Base-by-base conservation (phyloP, 2,113 vertebrate genomes). In the Hiodon tergisus region DNA sequence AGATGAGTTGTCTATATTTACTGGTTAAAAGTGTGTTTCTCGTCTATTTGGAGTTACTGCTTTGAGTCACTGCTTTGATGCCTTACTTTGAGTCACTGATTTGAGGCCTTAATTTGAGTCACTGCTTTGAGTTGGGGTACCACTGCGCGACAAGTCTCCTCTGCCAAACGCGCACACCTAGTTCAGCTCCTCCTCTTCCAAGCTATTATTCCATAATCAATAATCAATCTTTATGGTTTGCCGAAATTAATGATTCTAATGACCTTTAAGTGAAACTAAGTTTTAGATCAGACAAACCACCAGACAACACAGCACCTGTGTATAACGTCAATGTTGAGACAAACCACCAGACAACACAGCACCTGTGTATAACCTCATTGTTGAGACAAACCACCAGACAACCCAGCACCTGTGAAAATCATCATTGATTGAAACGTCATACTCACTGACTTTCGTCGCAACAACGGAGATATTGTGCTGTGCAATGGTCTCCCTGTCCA, bases 381-480 rank as follows among this genome's bases (percentile, higher is more conserved):
- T 82, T 77, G 67, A 82, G 85, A 85, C 78, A 48, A 76, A 78
- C 76, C 59, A 5, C 52, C 6, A 72, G 77, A 82, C 77, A 80
- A 78, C 14, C 51, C 50, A 67, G 69, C 77, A 76, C 72, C 61
- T 73, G 69, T 69, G 69, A 31, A 31, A 80, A 79, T 83, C 70
- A 76, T 53, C n/a, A 74, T 73, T 58, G 48, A 80, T 77, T 71
- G 75, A 70, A 70, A 50, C 78, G 81, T 80, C 85, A 88, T 94
- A 98, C 97, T 98, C 91, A 99, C 97, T 98, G 85, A 97, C 90
- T 94, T 99, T 98, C 89, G 94, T 97, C 61, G 96, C 95, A 87
- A 96, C 92, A 79, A 98, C 87, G 80, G 95, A 95, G 88, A 99
- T 94, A 85, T 96, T 98, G 86, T 97, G 96, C 81, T 95, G 95